phyloP scores from a whole-genome alignment of 2,113 vertebrate species.

The Sylvietta virens region DNA sequence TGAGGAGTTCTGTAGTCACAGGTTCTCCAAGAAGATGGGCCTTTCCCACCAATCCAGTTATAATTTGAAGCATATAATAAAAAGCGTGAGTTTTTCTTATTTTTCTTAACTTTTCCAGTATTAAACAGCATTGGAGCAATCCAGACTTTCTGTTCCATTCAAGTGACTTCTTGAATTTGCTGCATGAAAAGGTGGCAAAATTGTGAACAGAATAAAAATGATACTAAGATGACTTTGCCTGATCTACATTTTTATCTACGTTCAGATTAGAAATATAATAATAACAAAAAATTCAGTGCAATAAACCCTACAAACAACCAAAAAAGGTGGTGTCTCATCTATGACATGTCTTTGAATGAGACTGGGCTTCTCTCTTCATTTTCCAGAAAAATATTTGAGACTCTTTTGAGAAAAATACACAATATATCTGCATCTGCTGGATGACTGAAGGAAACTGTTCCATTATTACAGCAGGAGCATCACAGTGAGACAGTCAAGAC shows the following conservation, averaged over 20 bases:
- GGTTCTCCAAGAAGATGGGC: background rate
- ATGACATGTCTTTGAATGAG: background rate
- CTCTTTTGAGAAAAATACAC: constrained; percentile 13
- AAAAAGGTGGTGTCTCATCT: background rate
- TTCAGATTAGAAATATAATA: background rate
- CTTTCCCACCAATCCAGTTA: background rate
- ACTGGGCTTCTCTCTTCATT: background rate
- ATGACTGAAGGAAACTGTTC: constrained; percentile 55
- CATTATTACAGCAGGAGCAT: constrained; percentile 15
- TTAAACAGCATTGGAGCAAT: background rate
- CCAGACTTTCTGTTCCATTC: background rate
- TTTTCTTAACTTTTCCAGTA: background rate
- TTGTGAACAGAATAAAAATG: background rate
- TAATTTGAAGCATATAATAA: background rate
- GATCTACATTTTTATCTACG: background rate
- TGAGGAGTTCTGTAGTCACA: background rate
- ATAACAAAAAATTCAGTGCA: background rate
- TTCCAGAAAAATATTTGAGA: constrained; percentile 31
- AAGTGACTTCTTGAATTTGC: background rate
- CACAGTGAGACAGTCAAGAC: constrained; percentile 29
- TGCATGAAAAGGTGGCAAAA: background rate
- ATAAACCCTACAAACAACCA: background rate
- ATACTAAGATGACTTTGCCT: background rate
- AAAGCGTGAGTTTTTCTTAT: background rate
- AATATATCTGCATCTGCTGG: constrained; percentile 42